Evolutionary conservation across 2,797 vertebrate species (phyloP).

Genomic region (Brotula barbata): DNA sequence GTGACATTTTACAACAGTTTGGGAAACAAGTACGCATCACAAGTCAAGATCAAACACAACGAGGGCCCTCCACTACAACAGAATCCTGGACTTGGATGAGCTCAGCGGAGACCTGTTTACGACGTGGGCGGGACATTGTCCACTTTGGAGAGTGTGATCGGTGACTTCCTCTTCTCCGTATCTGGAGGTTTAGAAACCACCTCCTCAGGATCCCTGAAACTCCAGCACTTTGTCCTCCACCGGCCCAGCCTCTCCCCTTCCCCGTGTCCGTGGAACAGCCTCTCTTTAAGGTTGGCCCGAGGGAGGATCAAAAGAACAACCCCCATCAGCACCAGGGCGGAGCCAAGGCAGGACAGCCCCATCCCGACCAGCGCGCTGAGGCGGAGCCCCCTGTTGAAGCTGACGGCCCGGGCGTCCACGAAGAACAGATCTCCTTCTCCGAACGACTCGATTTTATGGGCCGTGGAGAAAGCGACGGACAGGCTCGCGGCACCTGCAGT

Average conservation of each 20-base stretch:
- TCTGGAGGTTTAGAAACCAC: constrained; percentile 86
- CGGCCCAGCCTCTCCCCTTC: constrained; percentile 29
- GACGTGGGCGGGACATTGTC: constrained; percentile 86
- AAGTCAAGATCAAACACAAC: neutral
- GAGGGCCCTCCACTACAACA: constrained; percentile 18
- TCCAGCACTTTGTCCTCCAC: constrained; percentile 37
- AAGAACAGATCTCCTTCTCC: constrained; percentile 90
- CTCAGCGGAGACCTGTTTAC: constrained; percentile 36
- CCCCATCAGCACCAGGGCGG: constrained; percentile 80
- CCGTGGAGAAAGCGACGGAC: constrained; percentile 84
- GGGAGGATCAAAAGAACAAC: constrained; percentile 86
- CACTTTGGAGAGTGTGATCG: constrained; percentile 85
- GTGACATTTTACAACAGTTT: too few species aligned
- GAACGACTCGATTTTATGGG: constrained; percentile 90
- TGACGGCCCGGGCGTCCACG: constrained; percentile 86
- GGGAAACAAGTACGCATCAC: too few species aligned
- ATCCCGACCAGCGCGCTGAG: constrained; percentile 85
- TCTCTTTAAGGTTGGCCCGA: constrained; percentile 79
- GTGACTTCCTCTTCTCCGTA: constrained; percentile 82
- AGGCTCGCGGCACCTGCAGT: constrained; percentile 84
- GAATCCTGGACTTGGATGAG: constrained; percentile 8
- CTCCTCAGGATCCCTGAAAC: constrained; percentile 72
- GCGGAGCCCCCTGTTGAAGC: constrained; percentile 87
- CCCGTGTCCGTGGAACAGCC: constrained; percentile 77
- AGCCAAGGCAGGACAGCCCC: constrained; percentile 86